Percentiles rank a stretch among this genome's conserved stretches.
Evolutionary conservation across 2,888 invertebrate genomes (phyloP).

Genomic region (Charanyca ferruginea): DNA sequence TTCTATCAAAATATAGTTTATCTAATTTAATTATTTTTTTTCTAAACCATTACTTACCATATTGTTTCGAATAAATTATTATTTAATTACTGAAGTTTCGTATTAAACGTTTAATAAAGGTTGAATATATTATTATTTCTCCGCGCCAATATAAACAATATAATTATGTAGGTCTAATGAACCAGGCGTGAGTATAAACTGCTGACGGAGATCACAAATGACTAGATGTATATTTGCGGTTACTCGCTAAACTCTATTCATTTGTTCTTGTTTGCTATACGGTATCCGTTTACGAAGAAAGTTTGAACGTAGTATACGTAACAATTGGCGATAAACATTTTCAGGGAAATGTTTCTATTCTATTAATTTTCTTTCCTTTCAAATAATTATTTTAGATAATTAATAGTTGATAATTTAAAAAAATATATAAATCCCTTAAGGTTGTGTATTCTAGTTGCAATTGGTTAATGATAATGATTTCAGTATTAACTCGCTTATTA

Average conservation of each 20-base stretch:
- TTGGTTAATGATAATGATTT: neutral
- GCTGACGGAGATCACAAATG: conserved; percentile 78
- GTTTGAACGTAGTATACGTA: conserved; percentile 62
- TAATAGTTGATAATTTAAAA: too few relatives aligned
- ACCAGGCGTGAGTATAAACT: conserved; percentile 72
- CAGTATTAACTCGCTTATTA: too few relatives aligned
- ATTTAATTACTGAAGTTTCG: conserved; percentile 19
- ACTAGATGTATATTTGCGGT: conserved; percentile 77
- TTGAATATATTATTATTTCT: conserved; percentile 7
- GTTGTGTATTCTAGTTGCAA: neutral
- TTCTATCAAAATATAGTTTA: conserved; percentile 44
- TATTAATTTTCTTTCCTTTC: neutral
- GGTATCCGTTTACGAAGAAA: conserved; percentile 71
- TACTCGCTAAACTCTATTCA: conserved; percentile 79
- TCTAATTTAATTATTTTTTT: conserved; percentile 55
- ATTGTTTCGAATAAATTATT: conserved; percentile 35
- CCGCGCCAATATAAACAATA: conserved; percentile 45
- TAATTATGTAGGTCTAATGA: conserved; percentile 66
- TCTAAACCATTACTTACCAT: conserved; percentile 12
- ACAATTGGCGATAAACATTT: conserved; percentile 28
- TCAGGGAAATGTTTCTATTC: neutral
- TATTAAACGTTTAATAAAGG: conserved; percentile 27
- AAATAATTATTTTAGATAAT: neutral
- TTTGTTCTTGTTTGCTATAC: conserved; percentile 80
- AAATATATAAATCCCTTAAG: too few relatives aligned